A percentile compares a stretch with the other conserved stretches of the same genome.
Conservation (phyloP, 23 tunicate species). For the Trididemnum miniatum region DNA sequence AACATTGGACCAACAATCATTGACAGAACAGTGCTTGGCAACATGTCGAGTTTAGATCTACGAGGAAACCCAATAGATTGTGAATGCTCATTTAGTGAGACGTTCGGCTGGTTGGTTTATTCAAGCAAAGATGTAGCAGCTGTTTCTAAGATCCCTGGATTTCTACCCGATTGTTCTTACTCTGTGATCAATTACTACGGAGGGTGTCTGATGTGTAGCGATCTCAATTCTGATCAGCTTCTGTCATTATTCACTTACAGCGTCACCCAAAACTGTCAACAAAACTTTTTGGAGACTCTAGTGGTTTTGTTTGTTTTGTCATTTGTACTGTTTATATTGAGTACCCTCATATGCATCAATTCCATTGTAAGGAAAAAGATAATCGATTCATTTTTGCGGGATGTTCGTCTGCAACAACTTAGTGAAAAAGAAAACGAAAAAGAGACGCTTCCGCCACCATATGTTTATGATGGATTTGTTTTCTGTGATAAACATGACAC, state of each 20-base stretch:
- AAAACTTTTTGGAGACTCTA: not conserved
- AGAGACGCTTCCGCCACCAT: not conserved
- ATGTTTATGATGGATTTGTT: constrained; percentile 31
- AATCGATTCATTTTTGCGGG: not conserved
- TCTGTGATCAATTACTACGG: constrained; percentile 23
- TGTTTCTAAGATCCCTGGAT: constrained; percentile 12
- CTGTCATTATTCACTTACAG: constrained; percentile 25
- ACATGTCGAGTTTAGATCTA: constrained; percentile 10
- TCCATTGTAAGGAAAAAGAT: not conserved
- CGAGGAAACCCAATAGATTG: constrained; percentile 29
- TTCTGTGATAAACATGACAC: constrained; percentile 12
- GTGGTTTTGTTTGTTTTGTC: not conserved
- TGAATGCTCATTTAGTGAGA: constrained; percentile 16
- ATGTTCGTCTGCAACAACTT: not conserved
- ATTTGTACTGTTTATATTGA: not conserved
- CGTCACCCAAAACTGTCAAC: not conserved
- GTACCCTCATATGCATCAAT: not conserved
- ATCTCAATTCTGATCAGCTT: not conserved
- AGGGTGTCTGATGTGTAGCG: constrained; percentile 29
- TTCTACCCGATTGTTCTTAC: constrained; percentile 23
- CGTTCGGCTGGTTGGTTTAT: constrained; percentile 23
- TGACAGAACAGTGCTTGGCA: not conserved
- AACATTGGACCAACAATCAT: not conserved
- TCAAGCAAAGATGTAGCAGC: not conserved
- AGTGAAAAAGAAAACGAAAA: not conserved